Percentiles rank a stretch among this genome's conserved stretches.
Conservation (phyloP, 2,888 invertebrate species). For the Pollenia griseotomentosa region DNA sequence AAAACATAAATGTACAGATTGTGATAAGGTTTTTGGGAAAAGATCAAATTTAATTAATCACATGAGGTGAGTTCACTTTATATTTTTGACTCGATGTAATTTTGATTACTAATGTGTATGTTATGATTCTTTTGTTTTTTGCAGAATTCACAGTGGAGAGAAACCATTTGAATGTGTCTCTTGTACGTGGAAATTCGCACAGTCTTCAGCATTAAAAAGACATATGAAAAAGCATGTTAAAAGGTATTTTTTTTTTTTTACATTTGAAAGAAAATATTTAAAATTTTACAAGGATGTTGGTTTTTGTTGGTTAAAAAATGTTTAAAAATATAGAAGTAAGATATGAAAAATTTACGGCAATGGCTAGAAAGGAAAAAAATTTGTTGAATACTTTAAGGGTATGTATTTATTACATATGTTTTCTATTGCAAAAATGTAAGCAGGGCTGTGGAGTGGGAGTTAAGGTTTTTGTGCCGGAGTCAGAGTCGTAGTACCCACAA, state of each 20-base stretch:
- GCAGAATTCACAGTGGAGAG: constrained; percentile 78
- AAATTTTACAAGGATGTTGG: no score
- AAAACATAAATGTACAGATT: constrained; percentile 77
- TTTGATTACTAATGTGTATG: not conserved
- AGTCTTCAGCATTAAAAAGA: constrained; percentile 77
- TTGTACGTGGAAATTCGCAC: constrained; percentile 78
- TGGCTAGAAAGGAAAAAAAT: no score
- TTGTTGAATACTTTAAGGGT: no score
- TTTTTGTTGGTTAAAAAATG: no score
- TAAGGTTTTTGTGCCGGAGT: no score
- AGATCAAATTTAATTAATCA: constrained; percentile 78
- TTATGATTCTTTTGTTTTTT: constrained; percentile 17
- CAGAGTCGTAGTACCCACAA: no score
- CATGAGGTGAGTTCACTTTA: constrained; percentile 74
- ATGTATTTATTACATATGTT: no score
- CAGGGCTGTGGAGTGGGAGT: no score
- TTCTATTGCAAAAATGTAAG: no score
- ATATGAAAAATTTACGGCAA: no score
- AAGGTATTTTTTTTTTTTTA: constrained; percentile 50
- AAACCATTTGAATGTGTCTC: constrained; percentile 77
- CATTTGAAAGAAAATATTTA: not conserved
- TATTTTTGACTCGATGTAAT: not conserved
- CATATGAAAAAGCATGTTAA: constrained; percentile 77
- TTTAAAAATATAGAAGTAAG: no score
- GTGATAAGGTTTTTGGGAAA: constrained; percentile 77